Conservation (phyloP, 2,113 vertebrate species). For the Caretta caretta region DNA sequence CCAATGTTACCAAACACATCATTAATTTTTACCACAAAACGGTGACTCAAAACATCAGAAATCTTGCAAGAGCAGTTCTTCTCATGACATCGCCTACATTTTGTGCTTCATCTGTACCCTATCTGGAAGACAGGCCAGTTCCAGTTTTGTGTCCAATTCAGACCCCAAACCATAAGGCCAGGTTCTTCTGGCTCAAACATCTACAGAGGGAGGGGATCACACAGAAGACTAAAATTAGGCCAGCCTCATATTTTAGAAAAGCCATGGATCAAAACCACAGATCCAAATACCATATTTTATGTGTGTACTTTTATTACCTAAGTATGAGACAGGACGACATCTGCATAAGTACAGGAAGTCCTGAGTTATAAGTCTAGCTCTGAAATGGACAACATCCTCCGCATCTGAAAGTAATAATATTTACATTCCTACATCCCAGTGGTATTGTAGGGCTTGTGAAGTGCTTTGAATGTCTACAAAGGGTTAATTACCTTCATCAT, state of each 20-base stretch:
- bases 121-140: neutral
- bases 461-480: neutral
- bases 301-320: neutral
- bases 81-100: neutral
- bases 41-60: neutral
- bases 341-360: neutral
- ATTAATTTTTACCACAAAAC: neutral
- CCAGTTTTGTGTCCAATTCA: neutral
- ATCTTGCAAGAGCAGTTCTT: neutral
- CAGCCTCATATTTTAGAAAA: neutral
- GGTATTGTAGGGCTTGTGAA: neutral
- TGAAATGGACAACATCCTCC: neutral
- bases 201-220: neutral
- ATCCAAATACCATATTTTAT: neutral
- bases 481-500: neutral
- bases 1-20: neutral
- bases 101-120: neutral
- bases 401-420: neutral
- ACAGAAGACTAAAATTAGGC: neutral
- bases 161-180: neutral
- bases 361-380: neutral
- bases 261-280: neutral
- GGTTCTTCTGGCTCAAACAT: neutral
- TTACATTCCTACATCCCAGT: neutral
- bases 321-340: neutral